phyloP scores from a whole-genome alignment of 1,140 invertebrate genomes.

The Uloborus diversus region DNA sequence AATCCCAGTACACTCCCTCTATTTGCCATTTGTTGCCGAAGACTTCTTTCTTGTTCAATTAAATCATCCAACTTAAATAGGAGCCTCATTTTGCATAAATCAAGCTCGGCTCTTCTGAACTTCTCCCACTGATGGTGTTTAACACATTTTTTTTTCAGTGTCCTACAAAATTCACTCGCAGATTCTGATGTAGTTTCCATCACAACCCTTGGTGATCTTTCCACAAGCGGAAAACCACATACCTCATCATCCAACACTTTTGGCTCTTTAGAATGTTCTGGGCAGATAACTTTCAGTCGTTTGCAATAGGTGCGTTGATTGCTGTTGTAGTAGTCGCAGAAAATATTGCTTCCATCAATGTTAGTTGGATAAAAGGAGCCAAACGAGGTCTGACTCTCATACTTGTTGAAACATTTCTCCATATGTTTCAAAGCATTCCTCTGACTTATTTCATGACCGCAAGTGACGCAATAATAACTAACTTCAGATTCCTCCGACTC shows the following conservation, averaged over 20 bases:
- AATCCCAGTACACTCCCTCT: conserved; percentile 89
- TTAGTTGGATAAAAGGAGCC: conserved; percentile 92
- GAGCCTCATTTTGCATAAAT: conserved; percentile 71
- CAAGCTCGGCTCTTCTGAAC: conserved; percentile 84
- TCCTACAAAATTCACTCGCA: conserved; percentile 78
- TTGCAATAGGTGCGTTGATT: conserved; percentile 94
- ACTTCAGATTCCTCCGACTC: conserved; percentile 63
- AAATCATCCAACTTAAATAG: conserved; percentile 91
- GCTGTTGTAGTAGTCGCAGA: conserved; percentile 96
- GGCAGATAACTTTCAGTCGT: conserved; percentile 91
- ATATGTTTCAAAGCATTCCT: conserved; percentile 89
- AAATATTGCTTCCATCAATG: conserved; percentile 95
- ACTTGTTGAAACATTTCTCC: conserved; percentile 96
- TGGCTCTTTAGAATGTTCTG: conserved; percentile 96
- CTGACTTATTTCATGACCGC: conserved; percentile 90
- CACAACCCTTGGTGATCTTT: conserved; percentile 75
- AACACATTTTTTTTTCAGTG: conserved; percentile 89
- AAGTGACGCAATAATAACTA: conserved; percentile 95
- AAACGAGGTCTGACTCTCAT: conserved; percentile 96
- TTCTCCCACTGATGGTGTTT: conserved; percentile 97
- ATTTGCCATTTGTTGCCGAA: conserved; percentile 85
- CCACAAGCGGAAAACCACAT: conserved; percentile 90
- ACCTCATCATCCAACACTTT: conserved; percentile 74
- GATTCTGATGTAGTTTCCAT: no score
- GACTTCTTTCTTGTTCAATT: conserved; percentile 85